Evolutionary conservation across 2,888 invertebrate species (phyloP), one percentile per base, ranked within the genome.

Genomic region (Thyatira batis): DNA sequence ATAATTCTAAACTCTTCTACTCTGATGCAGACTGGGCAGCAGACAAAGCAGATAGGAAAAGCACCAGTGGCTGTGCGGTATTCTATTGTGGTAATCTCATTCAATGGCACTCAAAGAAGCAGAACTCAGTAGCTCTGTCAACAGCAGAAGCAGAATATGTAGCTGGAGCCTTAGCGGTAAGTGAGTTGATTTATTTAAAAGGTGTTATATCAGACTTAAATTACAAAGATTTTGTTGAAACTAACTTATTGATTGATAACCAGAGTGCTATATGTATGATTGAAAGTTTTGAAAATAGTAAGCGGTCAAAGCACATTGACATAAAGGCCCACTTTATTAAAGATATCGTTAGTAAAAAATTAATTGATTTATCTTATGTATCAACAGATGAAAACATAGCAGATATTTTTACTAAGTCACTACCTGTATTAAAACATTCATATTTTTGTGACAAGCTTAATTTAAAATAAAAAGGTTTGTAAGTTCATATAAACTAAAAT

Each of bases 1-100:
- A 6, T 6, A 25, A 25, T 25, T 25, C 4, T 25, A n/a, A n/a
- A n/a, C 25, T 3, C 6, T 6, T 25, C 3, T 53, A 28, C 30
- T 49, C 53, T 0, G 53, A 53, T 46, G 45, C 53, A 0, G 53
- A 53, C 25, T 53, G 53, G 53, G 53, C 45, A 23, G 30, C 21
- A 5, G 39, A 50, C 20, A 45, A 25, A 20, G n/a, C 33, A 17
- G 53, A 53, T 17, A 28, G 53, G 2, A 53, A 53, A 25, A 50
- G 50, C 17, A 17, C 30, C 10, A 28, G 20, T 13, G 53, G 53
- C 0, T 45, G 8, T 13, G 45, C 20, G 2, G 23, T 44, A 3
- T 25, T 25, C 2, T 28, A 50, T n/a, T 10, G 45, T 10, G n/a
- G 10, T 3, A 50, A 50, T 10, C 3, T 45, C 0, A 20, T 53